Evolutionary conservation across 2,888 invertebrate species (phyloP), one percentile per base, ranked within the genome.

Genomic region (Sialis fuliginosa): DNA sequence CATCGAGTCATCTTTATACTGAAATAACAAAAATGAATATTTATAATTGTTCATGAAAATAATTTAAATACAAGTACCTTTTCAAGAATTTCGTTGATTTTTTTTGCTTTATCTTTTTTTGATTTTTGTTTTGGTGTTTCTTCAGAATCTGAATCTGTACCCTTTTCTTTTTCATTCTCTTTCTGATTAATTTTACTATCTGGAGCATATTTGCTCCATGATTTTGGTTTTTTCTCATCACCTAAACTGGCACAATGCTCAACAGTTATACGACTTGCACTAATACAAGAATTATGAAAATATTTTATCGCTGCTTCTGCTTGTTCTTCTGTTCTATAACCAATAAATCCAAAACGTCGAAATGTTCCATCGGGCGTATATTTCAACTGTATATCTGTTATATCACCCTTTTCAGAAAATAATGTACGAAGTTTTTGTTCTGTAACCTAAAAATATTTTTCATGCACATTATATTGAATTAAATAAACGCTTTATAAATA

Each of bases 341-440:
- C 97, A 54, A 98, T 70, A 60, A 97, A 97, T 5, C 83, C 91
- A 67, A 97, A 97, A 57, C 85, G 81, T 49, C 97, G 74, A 62
- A 97, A 97, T 60, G 80, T 81, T 6, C 96, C 95, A 69, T 89
- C 82, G 55, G 81, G 76, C 1, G 90, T 91, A 58, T 85, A 95
- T 63, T 96, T 97, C 6, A 97, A 65, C 57, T 91, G 88, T 6
- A 95, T 76, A 68, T 98, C 97, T 6, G 96, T 97, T 6, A 98
- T 79, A 51, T 76, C 75, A 22, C 93, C 93, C 58, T 85, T 82
- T 56, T 78, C 64, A 44, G 79, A 72, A 62, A 96, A 95, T 46
- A 83, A 62, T 54, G 79, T 73, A 55, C 76, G 77, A 9, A 96
- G 62, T 60, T 80, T 80, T 1, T 82, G 78, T 52, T 82, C 82